Base-by-base conservation (phyloP, 2,888 invertebrate genomes). In the Dryobota labecula region DNA sequence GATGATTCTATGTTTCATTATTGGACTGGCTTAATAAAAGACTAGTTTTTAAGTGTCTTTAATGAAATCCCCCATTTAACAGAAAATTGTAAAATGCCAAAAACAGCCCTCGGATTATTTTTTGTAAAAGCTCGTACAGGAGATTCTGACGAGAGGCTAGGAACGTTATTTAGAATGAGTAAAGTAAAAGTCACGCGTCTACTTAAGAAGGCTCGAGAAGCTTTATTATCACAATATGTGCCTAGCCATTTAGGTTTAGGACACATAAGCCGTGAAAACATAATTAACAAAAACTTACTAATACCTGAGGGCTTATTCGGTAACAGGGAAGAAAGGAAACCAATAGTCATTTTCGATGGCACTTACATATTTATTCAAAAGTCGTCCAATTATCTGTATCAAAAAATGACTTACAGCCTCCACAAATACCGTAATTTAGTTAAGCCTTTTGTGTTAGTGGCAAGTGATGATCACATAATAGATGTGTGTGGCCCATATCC, bases 351-450 rank as follows among this genome's bases (percentile, higher is more conserved):
- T n/a, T n/a, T n/a, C n/a, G n/a, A n/a, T n/a, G 41, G 43, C 20
- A 56, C n/a, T 33, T 56, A 36, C 3, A 41, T 60, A 30, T 60
- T 43, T 30, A 58, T 27, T 0, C 58, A 43, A 4, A 60, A 60
- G 43, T 60, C 43, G 2, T 60, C 60, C 2, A 60, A 43, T 13
- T 60, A 60, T 43, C 20, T 56, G 1, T 43, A 30, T 15, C 60
- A 60, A 60, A 60, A 43, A 45, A 36, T 33, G 18, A 43, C 43
- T 30, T 58, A 9, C 24, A 57, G 57, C 57, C 38, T 57, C 24
- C 38, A 41, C 57, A 57, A 57, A 57, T 41, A 24, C 18, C 57
- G 38, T 2, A 41, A 58, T 27, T 58, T 58, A 18, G 18, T 58
- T 5, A 41, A 58, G 27, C 27, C 58, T 41, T 58, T 58, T 18